Percentiles rank a stretch among this genome's conserved stretches.
Evolutionary conservation across 1,140 invertebrate genomes (phyloP).

Genomic region (Acyrthosiphon pisum): DNA sequence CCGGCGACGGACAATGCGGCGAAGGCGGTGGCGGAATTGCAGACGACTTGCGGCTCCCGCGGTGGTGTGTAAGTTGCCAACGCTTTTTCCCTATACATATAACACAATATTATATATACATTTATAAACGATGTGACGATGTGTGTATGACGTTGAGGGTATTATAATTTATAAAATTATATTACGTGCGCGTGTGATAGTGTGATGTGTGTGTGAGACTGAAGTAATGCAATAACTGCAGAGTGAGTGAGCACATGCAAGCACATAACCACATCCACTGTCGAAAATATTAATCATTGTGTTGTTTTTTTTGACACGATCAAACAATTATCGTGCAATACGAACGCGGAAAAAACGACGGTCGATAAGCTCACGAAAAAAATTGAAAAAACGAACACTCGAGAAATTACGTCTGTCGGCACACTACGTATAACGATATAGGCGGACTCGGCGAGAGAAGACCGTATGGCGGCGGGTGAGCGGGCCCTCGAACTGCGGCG

Average conservation of each 20-base stretch:
- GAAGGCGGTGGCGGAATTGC: background rate
- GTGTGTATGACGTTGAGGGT: background rate
- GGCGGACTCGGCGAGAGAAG: background rate
- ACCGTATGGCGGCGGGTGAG: slow-evolving; percentile 4
- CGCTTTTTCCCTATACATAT: background rate
- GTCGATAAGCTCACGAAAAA: background rate
- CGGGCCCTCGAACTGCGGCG: background rate
- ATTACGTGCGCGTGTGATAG: background rate
- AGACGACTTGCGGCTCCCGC: background rate
- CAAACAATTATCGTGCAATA: background rate
- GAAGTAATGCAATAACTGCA: background rate
- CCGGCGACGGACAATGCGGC: background rate
- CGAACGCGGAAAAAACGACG: background rate
- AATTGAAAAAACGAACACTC: background rate
- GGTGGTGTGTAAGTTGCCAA: background rate
- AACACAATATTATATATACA: too few relatives aligned
- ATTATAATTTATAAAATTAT: background rate
- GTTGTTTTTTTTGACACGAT: background rate
- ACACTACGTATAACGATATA: background rate
- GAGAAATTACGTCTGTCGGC: background rate
- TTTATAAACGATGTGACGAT: too few relatives aligned
- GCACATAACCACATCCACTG: background rate
- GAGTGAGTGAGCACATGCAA: background rate
- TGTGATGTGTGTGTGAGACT: background rate
- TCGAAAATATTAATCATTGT: background rate